phyloP scores from a whole-genome alignment of 2,113 vertebrate species.

The Accipiter cooperii region DNA sequence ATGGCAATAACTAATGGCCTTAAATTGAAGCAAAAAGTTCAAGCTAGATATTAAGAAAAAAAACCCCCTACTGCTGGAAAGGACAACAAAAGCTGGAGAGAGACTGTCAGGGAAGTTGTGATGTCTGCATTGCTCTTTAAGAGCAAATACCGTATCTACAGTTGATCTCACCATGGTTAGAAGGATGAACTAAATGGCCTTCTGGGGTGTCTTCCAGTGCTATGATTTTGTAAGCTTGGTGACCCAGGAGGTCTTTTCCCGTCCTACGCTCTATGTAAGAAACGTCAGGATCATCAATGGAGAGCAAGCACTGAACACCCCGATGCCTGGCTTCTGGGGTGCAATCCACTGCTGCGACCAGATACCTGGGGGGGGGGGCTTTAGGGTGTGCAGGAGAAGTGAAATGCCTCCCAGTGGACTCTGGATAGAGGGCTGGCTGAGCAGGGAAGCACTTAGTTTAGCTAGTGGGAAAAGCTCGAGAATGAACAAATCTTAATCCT shows the following conservation, averaged over 20 bases:
- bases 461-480: not conserved
- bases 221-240: not conserved
- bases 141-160: not conserved
- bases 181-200: not conserved
- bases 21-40: not conserved
- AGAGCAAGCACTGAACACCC: accelerated
- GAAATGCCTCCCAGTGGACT: not conserved
- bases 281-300: not conserved
- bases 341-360: not conserved
- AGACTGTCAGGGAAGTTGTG: not conserved
- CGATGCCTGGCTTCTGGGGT: not conserved
- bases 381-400: not conserved
- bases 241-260: not conserved
- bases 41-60: not conserved
- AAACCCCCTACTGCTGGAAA: not conserved
- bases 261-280: not conserved
- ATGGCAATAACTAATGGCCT: not conserved
- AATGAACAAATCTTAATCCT: not conserved
- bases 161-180: not conserved
- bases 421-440: not conserved
- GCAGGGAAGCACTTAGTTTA: not conserved
- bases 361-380: not conserved
- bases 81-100: not conserved
- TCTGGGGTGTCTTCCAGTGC: not conserved
- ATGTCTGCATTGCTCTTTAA: not conserved